Evolutionary conservation across 53 echinoderm and acorn worm genomes (phyloP).

Genomic region (Hippasteria phrygiana): DNA sequence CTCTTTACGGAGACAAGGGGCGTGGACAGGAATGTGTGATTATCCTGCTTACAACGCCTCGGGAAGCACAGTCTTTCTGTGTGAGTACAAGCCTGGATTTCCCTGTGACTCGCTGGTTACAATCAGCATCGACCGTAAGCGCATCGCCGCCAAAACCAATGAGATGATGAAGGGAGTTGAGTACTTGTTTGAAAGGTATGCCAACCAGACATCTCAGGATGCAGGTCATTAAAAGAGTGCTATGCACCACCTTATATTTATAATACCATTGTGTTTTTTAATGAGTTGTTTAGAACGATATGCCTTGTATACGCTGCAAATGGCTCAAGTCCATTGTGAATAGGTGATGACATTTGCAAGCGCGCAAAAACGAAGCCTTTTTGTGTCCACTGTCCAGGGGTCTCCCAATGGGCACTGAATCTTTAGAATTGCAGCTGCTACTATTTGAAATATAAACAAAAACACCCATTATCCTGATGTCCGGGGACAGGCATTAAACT

Average conservation of each 20-base stretch:
- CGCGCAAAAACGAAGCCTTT: no score
- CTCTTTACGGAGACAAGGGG: neutral
- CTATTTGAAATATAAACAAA: no score
- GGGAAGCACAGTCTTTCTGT: neutral
- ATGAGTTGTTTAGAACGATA: neutral
- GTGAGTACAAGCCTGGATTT: neutral
- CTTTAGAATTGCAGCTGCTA: no score
- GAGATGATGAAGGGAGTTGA: neutral
- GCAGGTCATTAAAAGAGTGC: neutral
- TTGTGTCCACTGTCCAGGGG: no score
- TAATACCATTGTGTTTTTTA: neutral
- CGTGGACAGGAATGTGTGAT: conserved; percentile 4
- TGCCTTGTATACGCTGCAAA: neutral
- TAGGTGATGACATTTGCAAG: no score
- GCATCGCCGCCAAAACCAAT: neutral
- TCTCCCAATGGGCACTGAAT: no score
- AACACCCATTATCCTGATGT: no score
- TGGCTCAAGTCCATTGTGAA: no score
- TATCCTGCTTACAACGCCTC: neutral
- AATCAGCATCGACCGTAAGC: neutral
- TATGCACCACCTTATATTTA: neutral
- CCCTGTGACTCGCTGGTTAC: neutral
- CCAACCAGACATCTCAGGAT: neutral
- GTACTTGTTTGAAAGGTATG: neutral
- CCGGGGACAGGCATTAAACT: no score